Percentiles rank a stretch among this genome's conserved stretches.
Evolutionary conservation across 23 tunicate genomes (phyloP).

Genomic region (Corella eumyota): DNA sequence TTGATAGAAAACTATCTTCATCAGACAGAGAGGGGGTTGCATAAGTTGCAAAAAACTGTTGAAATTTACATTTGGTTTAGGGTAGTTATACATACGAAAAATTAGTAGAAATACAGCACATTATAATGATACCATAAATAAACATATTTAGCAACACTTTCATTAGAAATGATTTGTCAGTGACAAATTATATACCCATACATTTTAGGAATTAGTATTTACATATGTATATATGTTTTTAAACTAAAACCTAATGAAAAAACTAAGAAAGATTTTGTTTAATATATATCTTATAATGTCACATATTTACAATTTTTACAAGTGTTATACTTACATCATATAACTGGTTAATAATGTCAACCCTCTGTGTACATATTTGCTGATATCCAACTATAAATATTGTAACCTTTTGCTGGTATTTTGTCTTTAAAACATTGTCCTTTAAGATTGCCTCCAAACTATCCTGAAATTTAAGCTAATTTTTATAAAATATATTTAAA

Average conservation of each 20-base stretch:
- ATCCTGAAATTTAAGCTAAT: constrained; percentile 6
- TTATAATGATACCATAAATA: no score
- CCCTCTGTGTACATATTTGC: constrained; percentile 33
- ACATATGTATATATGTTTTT: no score
- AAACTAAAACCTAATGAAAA: no score
- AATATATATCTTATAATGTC: background rate
- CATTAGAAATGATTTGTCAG: no score
- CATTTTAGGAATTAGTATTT: no score
- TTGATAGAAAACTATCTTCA: constrained; percentile 13
- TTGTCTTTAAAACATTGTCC: constrained; percentile 47
- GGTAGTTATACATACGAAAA: no score
- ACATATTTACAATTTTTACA: background rate
- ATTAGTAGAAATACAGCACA: no score
- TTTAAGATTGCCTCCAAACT: constrained; percentile 45
- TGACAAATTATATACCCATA: no score
- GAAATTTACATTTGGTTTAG: background rate
- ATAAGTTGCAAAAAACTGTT: constrained; percentile 38
- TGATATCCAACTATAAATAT: constrained; percentile 65
- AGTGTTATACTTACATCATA: constrained; percentile 31
- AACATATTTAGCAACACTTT: no score
- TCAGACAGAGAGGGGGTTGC: constrained; percentile 13
- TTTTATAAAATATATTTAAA: no score
- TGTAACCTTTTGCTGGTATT: constrained; percentile 61
- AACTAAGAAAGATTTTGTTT: no score
- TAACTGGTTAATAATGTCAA: constrained; percentile 39